These are phyloP conservation scores for Halictus quadricinctus DNA, from an alignment of 2,888 invertebrate genomes.

Conservation along the genomic window DNA sequence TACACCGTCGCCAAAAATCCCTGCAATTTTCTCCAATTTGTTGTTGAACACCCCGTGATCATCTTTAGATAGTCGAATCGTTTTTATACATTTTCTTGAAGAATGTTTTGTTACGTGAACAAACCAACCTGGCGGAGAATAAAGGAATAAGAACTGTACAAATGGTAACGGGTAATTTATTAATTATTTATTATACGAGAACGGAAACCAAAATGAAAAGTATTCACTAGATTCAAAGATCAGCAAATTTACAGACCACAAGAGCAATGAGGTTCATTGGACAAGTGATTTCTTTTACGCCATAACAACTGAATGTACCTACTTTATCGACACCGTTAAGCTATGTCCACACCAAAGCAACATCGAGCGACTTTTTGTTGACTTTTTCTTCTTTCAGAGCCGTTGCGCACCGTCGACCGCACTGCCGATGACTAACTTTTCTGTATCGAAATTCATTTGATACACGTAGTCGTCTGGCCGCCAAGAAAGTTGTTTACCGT, in stretches of 20 bases:
- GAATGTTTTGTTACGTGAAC: slow-evolving; percentile 1
- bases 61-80: background rate
- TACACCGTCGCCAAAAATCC: background rate
- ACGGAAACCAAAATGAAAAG: slow-evolving; percentile 18
- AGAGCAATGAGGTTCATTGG: background rate
- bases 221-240: slow-evolving; percentile 8
- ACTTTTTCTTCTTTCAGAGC: background rate
- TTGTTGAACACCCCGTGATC: background rate
- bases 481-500: background rate
- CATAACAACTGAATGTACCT: background rate
- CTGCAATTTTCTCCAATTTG: background rate
- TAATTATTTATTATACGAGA: slow-evolving; percentile 35
- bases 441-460: background rate
- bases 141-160: background rate
- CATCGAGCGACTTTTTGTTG: background rate
- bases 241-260: background rate
- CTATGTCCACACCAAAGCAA: background rate
- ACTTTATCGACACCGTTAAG: slow-evolving; percentile 1
- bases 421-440: background rate
- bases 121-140: background rate
- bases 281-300: background rate
- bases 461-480: background rate
- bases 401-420: no score
- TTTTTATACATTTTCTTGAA: background rate
- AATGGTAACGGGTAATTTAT: slow-evolving; percentile 26